Evolutionary conservation across 2,113 vertebrate species (phyloP), one percentile per base, ranked within the genome.

Genomic region (Gnathonemus echidnorhynchus): DNA sequence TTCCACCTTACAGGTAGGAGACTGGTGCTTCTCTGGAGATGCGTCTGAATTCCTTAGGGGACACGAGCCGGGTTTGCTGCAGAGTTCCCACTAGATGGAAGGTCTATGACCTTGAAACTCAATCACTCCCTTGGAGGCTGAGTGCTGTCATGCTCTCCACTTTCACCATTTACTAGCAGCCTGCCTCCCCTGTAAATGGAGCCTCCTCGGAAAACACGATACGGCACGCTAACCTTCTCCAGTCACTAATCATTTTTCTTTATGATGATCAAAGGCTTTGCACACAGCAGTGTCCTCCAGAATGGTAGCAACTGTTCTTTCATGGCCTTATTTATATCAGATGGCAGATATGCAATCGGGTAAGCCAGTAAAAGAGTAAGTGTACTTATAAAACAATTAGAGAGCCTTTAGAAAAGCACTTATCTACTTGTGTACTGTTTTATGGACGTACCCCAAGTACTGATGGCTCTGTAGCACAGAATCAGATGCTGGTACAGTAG

Each of bases 31-130:
- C 19, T 93, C 91, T 88, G 50, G 39, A 48, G 93, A 89, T 15
- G 56, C 49, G 27, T 39, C 88, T 9, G 92, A 80, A 86, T 66
- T 88, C 83, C 94, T 95, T 86, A 88, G 91, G 90, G 74, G 84
- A 93, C 88, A 86, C 17, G 88, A 77, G 74, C 50, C 42, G 24
- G 2, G 5, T 21, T 6, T 19, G 52, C 74, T 89, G 19, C 19
- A 17, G 39, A 89, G 52, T 85, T 94, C 84, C 83, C 39, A 27
- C 94, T 91, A 88, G 27, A 90, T 56, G 50, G 50, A 87, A 56
- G 48, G 49, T 66, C 70, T 70, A 4, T 21, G 86, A 66, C 89
- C 90, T 92, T 42, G 93, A 92, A 94, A 96, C 91, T 48, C 21
- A n/a, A 95, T 90, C 93, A 77, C 90, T 58, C 62, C 50, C 21